Conservation (phyloP, 1,140 invertebrate genomes). For the Aphaenogaster rudis region DNA sequence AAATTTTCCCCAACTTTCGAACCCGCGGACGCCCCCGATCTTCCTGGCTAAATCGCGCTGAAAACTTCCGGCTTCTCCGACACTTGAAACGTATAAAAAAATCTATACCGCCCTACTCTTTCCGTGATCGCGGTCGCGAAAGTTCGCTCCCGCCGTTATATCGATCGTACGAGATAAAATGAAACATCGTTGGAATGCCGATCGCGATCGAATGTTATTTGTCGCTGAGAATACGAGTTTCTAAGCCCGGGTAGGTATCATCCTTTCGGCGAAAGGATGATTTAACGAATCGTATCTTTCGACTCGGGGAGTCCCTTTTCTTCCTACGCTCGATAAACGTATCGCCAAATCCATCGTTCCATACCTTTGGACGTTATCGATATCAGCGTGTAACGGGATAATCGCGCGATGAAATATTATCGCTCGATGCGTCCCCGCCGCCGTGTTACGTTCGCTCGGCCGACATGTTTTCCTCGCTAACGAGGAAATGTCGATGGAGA, state of each 20-base stretch:
- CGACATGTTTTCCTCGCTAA: slow-evolving; percentile 43
- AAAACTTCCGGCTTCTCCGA: slow-evolving; percentile 22
- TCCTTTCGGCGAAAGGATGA: not conserved
- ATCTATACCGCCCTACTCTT: not conserved
- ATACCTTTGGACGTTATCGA: not conserved
- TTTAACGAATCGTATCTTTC: not conserved
- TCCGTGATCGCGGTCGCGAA: not conserved
- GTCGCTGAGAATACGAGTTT: not conserved
- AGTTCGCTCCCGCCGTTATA: not conserved
- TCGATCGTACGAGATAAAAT: not conserved
- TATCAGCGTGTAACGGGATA: not conserved
- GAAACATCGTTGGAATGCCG: not conserved
- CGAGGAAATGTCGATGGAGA: slow-evolving; percentile 59
- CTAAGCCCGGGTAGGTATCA: not conserved
- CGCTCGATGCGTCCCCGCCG: not conserved
- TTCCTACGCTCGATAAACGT: not conserved
- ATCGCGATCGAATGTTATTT: not conserved
- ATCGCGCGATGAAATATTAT: slow-evolving; percentile 43
- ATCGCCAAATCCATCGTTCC: slow-evolving; percentile 2
- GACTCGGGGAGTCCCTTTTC: not conserved
- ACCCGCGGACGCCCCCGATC: not conserved
- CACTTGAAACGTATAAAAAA: slow-evolving; percentile 2
- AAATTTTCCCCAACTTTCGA: slow-evolving; percentile 37
- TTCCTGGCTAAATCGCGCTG: slow-evolving; percentile 24
- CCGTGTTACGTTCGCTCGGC: not conserved